A percentile compares a stretch with the other conserved stretches of the same genome.
phyloP scores from a whole-genome alignment of 2,113 vertebrate species.

The Podilymbus podiceps region DNA sequence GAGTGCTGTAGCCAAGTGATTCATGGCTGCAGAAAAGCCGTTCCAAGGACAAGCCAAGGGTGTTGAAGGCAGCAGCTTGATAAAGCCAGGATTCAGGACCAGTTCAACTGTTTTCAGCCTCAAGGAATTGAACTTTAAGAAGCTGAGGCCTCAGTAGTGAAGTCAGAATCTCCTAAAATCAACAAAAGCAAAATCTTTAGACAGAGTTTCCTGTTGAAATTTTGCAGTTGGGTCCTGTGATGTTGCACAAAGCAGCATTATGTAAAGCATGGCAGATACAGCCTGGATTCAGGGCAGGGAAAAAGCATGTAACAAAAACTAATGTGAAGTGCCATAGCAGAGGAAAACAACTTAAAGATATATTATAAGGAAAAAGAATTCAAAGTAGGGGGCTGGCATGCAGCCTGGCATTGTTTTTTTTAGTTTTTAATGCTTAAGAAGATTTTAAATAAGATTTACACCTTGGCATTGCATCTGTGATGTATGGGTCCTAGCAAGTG shows the following conservation, averaged over 20 bases:
- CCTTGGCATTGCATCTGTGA: background rate
- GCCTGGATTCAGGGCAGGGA: background rate
- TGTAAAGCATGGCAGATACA: conserved; percentile 30
- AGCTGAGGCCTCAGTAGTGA: background rate
- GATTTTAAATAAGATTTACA: background rate
- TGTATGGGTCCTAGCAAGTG: accelerated
- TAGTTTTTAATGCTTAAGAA: background rate
- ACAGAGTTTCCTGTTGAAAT: background rate
- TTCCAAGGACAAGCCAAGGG: conserved; percentile 66
- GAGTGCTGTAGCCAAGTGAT: conserved; percentile 4
- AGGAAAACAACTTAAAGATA: background rate
- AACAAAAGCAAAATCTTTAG: background rate
- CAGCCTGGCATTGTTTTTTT: background rate
- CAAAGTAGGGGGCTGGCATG: background rate
- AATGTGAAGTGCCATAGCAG: background rate
- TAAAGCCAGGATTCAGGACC: background rate
- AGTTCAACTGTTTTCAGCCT: background rate
- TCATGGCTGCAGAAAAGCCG: conserved; percentile 45
- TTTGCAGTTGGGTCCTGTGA: background rate
- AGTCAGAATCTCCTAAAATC: background rate
- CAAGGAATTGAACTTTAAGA: background rate
- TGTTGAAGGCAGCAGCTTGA: background rate
- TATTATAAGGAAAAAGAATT: background rate
- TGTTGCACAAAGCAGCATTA: background rate
- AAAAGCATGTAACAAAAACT: background rate